Evolutionary conservation across 2,113 vertebrate genomes (phyloP).

Genomic region (Passer domesticus): DNA sequence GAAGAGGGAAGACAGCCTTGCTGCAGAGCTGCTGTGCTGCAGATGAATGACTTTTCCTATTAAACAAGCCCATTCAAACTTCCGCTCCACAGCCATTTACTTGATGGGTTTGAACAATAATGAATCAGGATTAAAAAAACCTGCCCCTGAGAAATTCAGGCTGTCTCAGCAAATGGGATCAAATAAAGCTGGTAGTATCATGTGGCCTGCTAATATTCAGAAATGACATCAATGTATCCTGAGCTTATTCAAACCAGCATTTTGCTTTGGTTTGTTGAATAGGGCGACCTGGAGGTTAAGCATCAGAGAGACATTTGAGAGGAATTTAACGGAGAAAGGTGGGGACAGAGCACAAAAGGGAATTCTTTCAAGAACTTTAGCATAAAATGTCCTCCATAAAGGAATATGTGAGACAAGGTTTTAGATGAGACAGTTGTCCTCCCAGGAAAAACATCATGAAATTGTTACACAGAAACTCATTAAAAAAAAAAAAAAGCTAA

Average conservation of each 20-base stretch:
- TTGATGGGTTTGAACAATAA: conserved; percentile 58
- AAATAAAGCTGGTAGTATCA: conserved; percentile 7
- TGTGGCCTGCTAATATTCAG: background rate
- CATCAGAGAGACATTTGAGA: conserved; percentile 29
- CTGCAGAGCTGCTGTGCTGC: conserved; percentile 20
- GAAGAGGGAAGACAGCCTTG: background rate
- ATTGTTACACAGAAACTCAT: conserved; percentile 22
- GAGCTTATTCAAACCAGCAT: conserved; percentile 40
- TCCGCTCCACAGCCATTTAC: conserved; percentile 39
- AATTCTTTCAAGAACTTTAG: conserved; percentile 39
- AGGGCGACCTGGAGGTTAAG: conserved; percentile 22
- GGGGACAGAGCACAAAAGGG: background rate
- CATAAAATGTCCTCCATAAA: background rate
- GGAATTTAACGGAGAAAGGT: conserved; percentile 21
- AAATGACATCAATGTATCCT: background rate
- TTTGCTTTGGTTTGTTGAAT: conserved; percentile 25
- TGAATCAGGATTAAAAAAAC: conserved; percentile 53
- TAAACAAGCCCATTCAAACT: conserved; percentile 70
- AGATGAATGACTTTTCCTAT: conserved; percentile 54
- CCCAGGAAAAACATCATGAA: conserved; percentile 52
- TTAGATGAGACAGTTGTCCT: conserved; percentile 37
- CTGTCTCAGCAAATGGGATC: conserved; percentile 12
- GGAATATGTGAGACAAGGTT: background rate
- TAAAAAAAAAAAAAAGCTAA: background rate
- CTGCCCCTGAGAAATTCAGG: conserved; percentile 41